Conservation (phyloP, 2,113 vertebrate species). For the Procavia capensis region DNA sequence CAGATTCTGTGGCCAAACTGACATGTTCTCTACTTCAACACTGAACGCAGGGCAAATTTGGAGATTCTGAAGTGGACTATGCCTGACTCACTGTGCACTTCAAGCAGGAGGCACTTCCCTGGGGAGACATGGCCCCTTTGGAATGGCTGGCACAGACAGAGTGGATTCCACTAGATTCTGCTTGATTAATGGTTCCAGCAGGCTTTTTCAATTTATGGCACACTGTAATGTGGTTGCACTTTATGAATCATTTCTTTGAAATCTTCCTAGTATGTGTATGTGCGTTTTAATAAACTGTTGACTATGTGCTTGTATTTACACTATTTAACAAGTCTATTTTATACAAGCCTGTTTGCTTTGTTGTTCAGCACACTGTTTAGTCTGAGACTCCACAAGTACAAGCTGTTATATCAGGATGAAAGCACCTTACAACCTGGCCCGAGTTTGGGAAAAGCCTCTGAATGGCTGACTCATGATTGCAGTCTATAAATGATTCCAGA, state of each 20-base stretch:
- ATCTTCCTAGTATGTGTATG: not conserved
- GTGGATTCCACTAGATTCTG: rapidly evolving
- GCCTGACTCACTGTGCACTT: rapidly evolving
- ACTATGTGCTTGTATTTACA: not conserved
- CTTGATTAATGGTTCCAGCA: too few species aligned
- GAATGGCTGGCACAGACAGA: not conserved
- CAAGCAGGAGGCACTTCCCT: not conserved
- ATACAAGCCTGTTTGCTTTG: not conserved
- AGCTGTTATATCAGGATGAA: not conserved
- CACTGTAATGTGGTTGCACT: not conserved
- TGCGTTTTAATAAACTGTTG: not conserved
- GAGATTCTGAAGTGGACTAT: rapidly evolving
- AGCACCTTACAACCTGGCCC: not conserved
- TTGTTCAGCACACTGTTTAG: slow-evolving; percentile 15
- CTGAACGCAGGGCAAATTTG: too few species aligned
- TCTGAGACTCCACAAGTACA: slow-evolving; percentile 36
- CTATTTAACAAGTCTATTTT: not conserved
- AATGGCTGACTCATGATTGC: not conserved
- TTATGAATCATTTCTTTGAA: slow-evolving; percentile 44
- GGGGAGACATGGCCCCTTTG: not conserved
- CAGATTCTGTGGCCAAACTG: not conserved
- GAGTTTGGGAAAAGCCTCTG: not conserved
- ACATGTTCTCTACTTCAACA: not conserved
- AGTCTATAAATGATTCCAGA: not conserved
- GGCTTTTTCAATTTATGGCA: not conserved